A percentile compares a stretch with the other conserved stretches of the same genome.
These are phyloP conservation scores for Lasioglossum figueresi DNA, from an alignment of 2,888 invertebrate species.

Conservation along the genomic window DNA sequence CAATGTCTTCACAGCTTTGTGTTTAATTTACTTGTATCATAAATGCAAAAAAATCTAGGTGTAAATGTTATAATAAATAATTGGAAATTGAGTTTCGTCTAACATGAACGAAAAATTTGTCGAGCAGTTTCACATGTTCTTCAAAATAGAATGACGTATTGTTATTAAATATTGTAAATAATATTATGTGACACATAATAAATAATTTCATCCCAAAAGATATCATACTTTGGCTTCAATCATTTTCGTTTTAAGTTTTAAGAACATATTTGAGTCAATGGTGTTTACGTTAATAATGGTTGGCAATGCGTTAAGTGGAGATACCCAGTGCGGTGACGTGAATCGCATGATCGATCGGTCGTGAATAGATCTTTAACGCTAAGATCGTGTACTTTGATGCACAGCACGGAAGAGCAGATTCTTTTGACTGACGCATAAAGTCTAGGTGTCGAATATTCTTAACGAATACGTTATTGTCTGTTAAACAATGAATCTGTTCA, in stretches of 20 bases:
- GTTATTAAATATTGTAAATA: background rate
- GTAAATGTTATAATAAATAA: background rate
- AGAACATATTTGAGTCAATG: background rate
- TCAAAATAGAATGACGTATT: background rate
- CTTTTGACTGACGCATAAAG: conserved; percentile 58
- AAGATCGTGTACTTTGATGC: conserved; percentile 57
- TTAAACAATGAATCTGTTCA: conserved; percentile 55
- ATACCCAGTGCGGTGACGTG: conserved; percentile 43
- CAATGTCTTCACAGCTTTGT: background rate
- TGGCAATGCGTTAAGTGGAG: conserved; percentile 23
- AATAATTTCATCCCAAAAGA: background rate
- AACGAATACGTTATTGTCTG: conserved; percentile 63
- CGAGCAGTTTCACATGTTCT: background rate
- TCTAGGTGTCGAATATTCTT: conserved; percentile 51
- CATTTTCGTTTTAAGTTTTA: background rate
- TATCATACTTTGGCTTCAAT: background rate
- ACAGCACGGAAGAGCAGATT: conserved; percentile 68
- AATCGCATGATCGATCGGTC: conserved; percentile 45
- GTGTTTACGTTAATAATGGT: background rate
- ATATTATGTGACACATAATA: background rate
- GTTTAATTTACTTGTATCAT: background rate
- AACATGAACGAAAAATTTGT: background rate
- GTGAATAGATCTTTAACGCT: conserved; percentile 43
- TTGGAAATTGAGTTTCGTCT: background rate
- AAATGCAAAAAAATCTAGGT: background rate